A percentile compares a stretch with the other conserved stretches of the same genome.
These are phyloP conservation scores for Lepilemur septentrionalis DNA, from an alignment of 2,797 vertebrate species.

Conservation along the genomic window DNA sequence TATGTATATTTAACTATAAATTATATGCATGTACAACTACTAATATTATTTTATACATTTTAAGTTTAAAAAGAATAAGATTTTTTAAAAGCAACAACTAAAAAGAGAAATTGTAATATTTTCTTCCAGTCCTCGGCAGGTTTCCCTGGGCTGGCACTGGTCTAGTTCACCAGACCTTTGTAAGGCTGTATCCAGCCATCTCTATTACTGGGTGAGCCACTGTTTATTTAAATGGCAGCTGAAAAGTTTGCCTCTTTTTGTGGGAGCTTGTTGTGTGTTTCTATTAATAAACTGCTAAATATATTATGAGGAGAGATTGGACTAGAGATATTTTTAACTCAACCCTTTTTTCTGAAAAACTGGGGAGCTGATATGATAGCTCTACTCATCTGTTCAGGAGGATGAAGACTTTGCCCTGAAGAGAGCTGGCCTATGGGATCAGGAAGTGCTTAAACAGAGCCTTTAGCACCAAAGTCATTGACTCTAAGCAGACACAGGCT, in stretches of 20 bases:
- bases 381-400: not conserved
- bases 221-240: not conserved
- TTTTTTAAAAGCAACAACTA: not conserved
- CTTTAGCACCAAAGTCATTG: not conserved
- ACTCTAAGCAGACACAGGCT: not conserved
- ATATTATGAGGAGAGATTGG: not conserved
- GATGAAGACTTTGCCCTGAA: not conserved
- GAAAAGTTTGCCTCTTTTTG: slow-evolving; percentile 25
- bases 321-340: not conserved
- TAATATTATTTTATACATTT: not conserved
- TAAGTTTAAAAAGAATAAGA: not conserved
- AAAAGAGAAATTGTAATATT: not conserved
- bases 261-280: not conserved
- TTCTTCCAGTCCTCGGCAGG: not conserved
- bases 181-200: not conserved
- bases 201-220: not conserved
- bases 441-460: not conserved
- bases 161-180: not conserved
- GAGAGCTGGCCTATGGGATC: not conserved
- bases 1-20: not conserved
- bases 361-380: not conserved
- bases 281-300: not conserved
- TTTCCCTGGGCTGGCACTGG: not conserved
- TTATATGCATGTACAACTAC: not conserved
- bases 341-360: not conserved